Base-by-base conservation (phyloP, 64 coral and sea anemone species). In the Stichodactyla mertensii region DNA sequence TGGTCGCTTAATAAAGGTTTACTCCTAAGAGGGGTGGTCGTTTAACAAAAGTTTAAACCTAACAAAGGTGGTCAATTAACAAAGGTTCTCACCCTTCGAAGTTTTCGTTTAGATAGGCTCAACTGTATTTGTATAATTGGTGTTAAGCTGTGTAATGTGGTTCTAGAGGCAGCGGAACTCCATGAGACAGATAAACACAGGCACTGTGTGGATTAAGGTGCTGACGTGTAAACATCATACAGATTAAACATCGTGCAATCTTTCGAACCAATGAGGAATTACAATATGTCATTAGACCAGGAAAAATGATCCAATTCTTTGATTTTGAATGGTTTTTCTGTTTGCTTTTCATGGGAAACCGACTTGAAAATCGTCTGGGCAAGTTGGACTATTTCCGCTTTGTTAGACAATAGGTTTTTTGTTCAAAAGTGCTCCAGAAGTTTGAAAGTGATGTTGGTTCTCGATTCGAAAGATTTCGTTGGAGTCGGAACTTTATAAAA, bases 71-170 rank as follows among this genome's bases (percentile, higher is more conserved):
- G 36, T 45, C 36, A 2, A 45, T 45, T 45, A 45, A 45, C 56
- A 58, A 4, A 58, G 56, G 64, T 20, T 69, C 4, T 69, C 64
- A 20, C 19, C 19, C 19, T 7, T 5, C 18, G n/a, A 69, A 20
- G 19, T 22, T 20, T n/a, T 74, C 16, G 69, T 20, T 74, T 31
- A 74, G 7, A 74, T 31, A 28, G 23, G 69, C 6, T 13, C 22
- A 10, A 74, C 69, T 74, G 69, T 74, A 23, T 69, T 69, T 69
- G n/a, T 22, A n/a, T 74, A 74, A 74, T n/a, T 74, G 11, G 69
- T 74, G 69, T 74, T 31, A 74, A 74, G 27, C 69, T 74, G 69
- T 74, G 69, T 31, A 74, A 74, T 74, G 7, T 31, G 69, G 26
- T 74, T 74, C n/a, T 74, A 13, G 24, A 74, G 27, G 69, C 27